Conservation (phyloP, 2,113 vertebrate species). For the Oncorhynchus gorbuscha region DNA sequence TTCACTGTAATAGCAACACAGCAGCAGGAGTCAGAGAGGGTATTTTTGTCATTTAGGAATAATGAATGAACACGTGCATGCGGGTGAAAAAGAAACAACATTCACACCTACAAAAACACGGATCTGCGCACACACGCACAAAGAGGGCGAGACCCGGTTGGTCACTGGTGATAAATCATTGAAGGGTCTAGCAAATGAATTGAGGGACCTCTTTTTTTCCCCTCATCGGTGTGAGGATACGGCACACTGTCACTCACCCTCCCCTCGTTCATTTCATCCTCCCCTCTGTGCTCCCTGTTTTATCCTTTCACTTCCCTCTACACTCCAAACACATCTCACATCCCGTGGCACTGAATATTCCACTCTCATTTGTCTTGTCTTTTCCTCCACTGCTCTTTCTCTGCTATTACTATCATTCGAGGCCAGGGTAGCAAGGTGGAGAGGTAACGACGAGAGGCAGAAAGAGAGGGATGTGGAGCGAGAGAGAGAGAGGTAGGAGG, state of each 20-base stretch:
- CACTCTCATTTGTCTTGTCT: slow-evolving; percentile 8
- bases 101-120: background rate
- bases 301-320: background rate
- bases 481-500: background rate
- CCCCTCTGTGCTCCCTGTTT: background rate
- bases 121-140: background rate
- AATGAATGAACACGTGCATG: background rate
- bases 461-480: background rate
- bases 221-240: background rate
- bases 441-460: background rate
- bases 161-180: too few species aligned
- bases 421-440: background rate
- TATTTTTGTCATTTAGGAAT: background rate
- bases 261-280: background rate
- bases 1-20: slow-evolving; percentile 7
- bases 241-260: too few species aligned
- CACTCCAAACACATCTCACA: background rate
- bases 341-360: background rate
- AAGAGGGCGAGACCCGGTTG: background rate
- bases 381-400: slow-evolving; percentile 3
- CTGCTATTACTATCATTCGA: slow-evolving; percentile 4
- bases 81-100: background rate
- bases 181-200: background rate
- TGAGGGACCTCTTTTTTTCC: background rate
- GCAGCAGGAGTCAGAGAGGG: background rate